Evolutionary conservation across 2,797 vertebrate species (phyloP).

Genomic region (Sebastes taczanowskii): DNA sequence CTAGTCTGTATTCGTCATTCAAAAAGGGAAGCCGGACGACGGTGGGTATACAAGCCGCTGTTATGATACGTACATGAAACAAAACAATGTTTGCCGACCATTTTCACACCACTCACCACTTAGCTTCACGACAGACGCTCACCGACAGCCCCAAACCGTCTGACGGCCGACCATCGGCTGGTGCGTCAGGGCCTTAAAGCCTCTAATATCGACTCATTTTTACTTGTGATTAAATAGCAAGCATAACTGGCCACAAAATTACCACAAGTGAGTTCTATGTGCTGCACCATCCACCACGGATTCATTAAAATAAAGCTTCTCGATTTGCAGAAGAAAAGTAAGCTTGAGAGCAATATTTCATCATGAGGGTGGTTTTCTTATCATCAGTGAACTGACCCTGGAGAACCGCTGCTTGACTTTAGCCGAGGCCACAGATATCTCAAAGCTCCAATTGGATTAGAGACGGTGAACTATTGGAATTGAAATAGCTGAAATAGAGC

Average conservation of each 20-base stretch:
- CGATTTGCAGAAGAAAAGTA: conserved; percentile 4
- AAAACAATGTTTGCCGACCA: no score
- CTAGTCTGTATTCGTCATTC: no score
- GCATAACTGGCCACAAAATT: not conserved
- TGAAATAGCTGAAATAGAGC: conserved; percentile 55
- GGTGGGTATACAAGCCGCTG: no score
- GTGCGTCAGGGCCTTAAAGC: not conserved
- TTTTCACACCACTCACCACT: no score
- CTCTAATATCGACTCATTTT: not conserved
- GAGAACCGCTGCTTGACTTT: conserved; percentile 29
- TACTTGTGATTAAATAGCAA: not conserved
- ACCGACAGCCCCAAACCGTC: fast-evolving
- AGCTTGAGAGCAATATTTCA: conserved; percentile 16
- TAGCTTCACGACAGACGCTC: no score
- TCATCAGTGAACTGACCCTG: conserved; percentile 22
- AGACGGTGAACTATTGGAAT: conserved; percentile 55
- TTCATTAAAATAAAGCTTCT: conserved; percentile 15
- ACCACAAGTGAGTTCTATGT: not conserved
- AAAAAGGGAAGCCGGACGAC: no score
- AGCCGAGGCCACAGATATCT: conserved; percentile 47
- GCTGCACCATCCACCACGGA: not conserved
- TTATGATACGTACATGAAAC: no score
- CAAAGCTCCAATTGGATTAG: conserved; percentile 66
- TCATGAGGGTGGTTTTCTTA: conserved; percentile 29
- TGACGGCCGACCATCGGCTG: no score